These are phyloP conservation scores for Heliconius cydno DNA, from an alignment of 2,888 invertebrate species.

Conservation along the genomic window DNA sequence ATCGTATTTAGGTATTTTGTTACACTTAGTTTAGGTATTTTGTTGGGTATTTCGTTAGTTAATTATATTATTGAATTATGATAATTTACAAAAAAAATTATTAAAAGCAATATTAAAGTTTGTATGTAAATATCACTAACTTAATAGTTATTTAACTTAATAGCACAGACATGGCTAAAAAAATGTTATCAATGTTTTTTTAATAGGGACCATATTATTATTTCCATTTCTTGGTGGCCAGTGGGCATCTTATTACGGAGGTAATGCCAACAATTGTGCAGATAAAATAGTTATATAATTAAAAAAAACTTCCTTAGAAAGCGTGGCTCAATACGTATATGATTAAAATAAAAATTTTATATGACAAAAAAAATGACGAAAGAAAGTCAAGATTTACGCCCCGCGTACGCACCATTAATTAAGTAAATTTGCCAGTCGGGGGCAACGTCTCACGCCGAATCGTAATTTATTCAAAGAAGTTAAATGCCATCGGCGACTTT, in stretches of 20 bases:
- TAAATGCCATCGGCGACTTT: conserved; percentile 15
- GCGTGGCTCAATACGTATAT: neutral
- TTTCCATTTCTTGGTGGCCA: neutral
- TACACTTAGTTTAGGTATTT: neutral
- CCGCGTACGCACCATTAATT: conserved; percentile 33
- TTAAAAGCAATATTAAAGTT: neutral
- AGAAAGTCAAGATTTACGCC: conserved; percentile 24
- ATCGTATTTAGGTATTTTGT: neutral
- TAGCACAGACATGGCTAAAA: neutral
- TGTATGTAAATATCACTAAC: neutral
- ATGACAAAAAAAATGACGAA: conserved; percentile 21
- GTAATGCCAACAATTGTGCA: neutral
- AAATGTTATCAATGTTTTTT: neutral
- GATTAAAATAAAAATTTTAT: neutral
- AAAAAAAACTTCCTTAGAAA: conserved; percentile 1
- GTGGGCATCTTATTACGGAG: neutral
- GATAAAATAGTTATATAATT: conserved; percentile 14
- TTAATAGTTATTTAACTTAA: neutral
- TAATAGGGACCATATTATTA: neutral
- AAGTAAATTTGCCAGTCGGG: conserved; percentile 38
- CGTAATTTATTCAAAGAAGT: conserved; percentile 37
- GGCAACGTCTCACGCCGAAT: conserved; percentile 36
- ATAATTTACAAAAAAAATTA: neutral
- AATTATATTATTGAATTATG: neutral
- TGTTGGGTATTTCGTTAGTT: neutral